Evolutionary conservation across 2,888 invertebrate genomes (phyloP), one percentile per base, ranked within the genome.

Genomic region (Lottia gigantea): DNA sequence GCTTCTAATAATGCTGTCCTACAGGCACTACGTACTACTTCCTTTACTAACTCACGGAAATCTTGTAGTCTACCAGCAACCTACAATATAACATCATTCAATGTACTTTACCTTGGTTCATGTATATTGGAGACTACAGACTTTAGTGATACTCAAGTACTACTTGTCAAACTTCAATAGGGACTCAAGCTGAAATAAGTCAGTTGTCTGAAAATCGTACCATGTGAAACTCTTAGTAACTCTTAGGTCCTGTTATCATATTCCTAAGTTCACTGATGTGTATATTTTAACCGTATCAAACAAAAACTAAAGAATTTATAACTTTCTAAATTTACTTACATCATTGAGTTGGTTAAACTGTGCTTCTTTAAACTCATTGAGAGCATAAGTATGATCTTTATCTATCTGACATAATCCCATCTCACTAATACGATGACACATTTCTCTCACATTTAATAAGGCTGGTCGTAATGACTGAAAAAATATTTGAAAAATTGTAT

Each of bases 1-100:
- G 92, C 92, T 4, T 91, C 91, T 63, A 92, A 90, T 1, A 96
- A 90, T 0, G 95, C 93, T 0, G 92, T 91, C 70, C 94, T 91
- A 82, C 95, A 95, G 0, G 95, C 93, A 66, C 93, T 91, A 77
- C 91, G 90, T 16, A 93, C 89, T 31, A 92, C 90, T 75, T 92
- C 91, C 83, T 91, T 91, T 0, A 92, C 90, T 15, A 91, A 86
- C 46, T 89, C 89, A 55, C 86, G 84, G 82, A 86, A 88, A 79
- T 86, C 88, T 71, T 80, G 85, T 73, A 87, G 80, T 66, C 85
- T 83, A 0, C 91, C 83, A 7, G 87, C 85, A 47, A 89, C 88
- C 85, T 87, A 68, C 12, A 3, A 23, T 11, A 55, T 45, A 46
- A 40, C 31, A 55, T 55, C 0, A 55, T 19, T 19, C 14, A 55